These are phyloP conservation scores for Cryptocephalus moraei DNA, from an alignment of 2,888 invertebrate genomes.

Conservation along the genomic window DNA sequence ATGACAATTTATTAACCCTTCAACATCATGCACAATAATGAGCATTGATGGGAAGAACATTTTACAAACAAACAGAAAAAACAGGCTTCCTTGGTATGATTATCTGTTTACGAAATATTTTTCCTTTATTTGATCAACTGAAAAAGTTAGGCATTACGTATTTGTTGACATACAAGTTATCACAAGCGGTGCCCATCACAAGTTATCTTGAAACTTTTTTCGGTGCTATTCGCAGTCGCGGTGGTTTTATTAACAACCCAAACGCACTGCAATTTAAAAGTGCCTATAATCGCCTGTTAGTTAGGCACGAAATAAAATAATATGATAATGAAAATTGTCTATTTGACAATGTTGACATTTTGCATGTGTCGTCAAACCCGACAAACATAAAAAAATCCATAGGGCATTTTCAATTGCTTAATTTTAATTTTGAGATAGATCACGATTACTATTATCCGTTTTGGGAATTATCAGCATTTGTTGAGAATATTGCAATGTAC, in stretches of 20 bases:
- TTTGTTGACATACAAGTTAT: background rate
- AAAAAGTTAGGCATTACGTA: background rate
- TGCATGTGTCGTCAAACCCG: background rate
- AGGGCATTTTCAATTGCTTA: background rate
- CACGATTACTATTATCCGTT: background rate
- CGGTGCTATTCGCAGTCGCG: background rate
- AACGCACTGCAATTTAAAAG: too few relatives aligned
- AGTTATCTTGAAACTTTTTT: background rate
- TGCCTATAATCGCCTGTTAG: too few relatives aligned
- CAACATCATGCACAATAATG: background rate
- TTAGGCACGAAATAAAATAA: background rate
- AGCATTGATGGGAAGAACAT: background rate
- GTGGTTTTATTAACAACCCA: background rate
- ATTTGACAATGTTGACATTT: background rate
- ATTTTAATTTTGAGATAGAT: background rate
- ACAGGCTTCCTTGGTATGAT: background rate
- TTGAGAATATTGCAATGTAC: background rate
- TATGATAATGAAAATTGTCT: background rate
- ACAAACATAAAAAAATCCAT: too few relatives aligned
- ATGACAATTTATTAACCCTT: background rate
- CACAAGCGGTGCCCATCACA: too few relatives aligned
- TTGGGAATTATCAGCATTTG: background rate
- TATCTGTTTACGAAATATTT: background rate
- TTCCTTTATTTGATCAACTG: background rate
- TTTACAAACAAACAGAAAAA: background rate